A percentile compares a stretch with the other conserved stretches of the same genome.
phyloP scores from a whole-genome alignment of 2,797 vertebrate species.

The Neomorphus geoffroyi region DNA sequence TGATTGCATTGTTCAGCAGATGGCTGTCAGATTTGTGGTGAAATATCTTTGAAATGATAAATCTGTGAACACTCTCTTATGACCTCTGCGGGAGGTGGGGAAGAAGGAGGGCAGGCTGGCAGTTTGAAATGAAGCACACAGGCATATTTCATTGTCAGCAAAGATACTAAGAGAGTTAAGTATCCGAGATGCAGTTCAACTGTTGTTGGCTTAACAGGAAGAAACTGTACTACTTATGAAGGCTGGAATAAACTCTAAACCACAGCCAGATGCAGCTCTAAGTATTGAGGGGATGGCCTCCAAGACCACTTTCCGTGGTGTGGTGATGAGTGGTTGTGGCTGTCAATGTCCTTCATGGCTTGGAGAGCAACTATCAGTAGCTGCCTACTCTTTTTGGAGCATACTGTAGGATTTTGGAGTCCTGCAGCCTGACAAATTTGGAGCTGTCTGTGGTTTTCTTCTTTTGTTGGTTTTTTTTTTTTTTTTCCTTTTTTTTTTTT shows the following conservation, averaged over 20 bases:
- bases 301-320: not conserved
- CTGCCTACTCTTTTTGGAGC: not conserved
- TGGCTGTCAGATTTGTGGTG: not conserved
- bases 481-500: not conserved
- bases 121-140: not conserved
- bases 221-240: constrained; percentile 58
- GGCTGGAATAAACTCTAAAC: constrained; percentile 59
- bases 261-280: constrained; percentile 21
- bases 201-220: constrained; percentile 54
- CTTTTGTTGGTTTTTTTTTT: no score
- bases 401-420: not conserved
- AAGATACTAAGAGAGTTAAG: constrained; percentile 10
- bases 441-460: not conserved
- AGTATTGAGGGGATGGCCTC: not conserved
- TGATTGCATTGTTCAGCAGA: not conserved
- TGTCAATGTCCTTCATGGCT: not conserved
- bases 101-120: not conserved
- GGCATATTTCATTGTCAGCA: not conserved
- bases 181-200: constrained; percentile 22
- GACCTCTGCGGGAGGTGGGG: not conserved
- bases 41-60: constrained; percentile 3
- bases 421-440: not conserved
- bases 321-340: not conserved
- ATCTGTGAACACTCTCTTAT: not conserved
- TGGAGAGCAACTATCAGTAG: not conserved